These are phyloP conservation scores for Cecidostiba fungosa DNA, from an alignment of 2,888 invertebrate genomes.

Conservation along the genomic window DNA sequence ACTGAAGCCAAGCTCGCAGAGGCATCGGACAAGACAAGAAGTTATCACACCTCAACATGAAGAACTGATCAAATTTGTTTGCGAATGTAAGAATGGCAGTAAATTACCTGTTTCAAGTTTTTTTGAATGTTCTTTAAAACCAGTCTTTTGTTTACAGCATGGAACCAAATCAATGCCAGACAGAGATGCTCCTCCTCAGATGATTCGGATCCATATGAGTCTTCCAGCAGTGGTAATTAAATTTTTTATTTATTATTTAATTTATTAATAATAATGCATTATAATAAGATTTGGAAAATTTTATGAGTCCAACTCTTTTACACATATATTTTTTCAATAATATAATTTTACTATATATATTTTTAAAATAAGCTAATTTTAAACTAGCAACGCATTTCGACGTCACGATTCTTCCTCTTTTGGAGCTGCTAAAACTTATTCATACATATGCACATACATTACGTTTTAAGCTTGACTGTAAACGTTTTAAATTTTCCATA, in stretches of 20 bases:
- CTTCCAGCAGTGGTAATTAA: slow-evolving; percentile 67
- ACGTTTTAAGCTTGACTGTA: background rate
- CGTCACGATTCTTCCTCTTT: background rate
- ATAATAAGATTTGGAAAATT: background rate
- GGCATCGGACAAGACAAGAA: slow-evolving; percentile 82
- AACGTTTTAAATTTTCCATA: background rate
- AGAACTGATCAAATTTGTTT: slow-evolving; percentile 92
- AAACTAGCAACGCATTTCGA: background rate
- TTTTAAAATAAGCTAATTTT: background rate
- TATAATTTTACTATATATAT: background rate
- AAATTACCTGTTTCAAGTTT: background rate
- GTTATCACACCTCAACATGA: slow-evolving; percentile 90
- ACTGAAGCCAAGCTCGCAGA: slow-evolving; percentile 84
- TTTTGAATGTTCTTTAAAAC: slow-evolving; percentile 3
- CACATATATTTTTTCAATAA: background rate
- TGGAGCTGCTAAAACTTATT: background rate
- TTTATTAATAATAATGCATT: slow-evolving; percentile 46
- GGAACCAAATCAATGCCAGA: slow-evolving; percentile 84
- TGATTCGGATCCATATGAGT: slow-evolving; percentile 80
- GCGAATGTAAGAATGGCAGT: slow-evolving; percentile 85
- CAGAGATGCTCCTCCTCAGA: slow-evolving; percentile 83
- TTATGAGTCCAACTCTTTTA: background rate
- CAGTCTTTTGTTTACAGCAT: slow-evolving; percentile 81
- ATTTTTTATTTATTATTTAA: slow-evolving; percentile 35
- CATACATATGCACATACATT: slow-evolving; percentile 14